These are phyloP conservation scores for Thermophis baileyi DNA, from an alignment of 2,113 vertebrate genomes.

Conservation along the genomic window DNA sequence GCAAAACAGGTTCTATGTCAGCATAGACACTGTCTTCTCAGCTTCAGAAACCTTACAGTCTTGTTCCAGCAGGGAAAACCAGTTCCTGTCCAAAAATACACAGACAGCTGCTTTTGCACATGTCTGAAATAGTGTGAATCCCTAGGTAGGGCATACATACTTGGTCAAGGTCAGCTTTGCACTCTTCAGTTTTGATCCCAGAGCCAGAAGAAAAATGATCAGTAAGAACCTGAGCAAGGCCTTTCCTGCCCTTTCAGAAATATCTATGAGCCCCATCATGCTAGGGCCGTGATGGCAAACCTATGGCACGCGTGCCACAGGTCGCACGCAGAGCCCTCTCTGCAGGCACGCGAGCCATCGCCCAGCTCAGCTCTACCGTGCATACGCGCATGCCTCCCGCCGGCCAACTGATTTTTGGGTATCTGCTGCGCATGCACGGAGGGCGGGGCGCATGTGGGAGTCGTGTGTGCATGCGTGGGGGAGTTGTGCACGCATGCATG, in stretches of 20 bases:
- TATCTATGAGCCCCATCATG: background rate
- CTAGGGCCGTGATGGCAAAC: too few relatives aligned
- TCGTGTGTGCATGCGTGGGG: too few relatives aligned
- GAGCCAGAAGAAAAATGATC: background rate
- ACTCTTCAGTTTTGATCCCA: background rate
- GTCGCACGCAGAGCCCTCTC: too few relatives aligned
- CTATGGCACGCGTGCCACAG: too few relatives aligned
- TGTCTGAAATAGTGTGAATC: background rate
- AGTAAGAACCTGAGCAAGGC: background rate
- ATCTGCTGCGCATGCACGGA: too few relatives aligned
- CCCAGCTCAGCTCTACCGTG: too few relatives aligned
- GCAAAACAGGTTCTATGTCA: background rate
- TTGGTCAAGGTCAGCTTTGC: background rate
- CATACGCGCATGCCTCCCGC: too few relatives aligned
- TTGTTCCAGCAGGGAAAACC: background rate
- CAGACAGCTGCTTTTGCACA: background rate
- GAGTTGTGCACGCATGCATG: too few relatives aligned
- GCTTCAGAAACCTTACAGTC: background rate
- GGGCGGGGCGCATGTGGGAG: too few relatives aligned
- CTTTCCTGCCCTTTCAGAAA: background rate
- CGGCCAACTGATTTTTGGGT: too few relatives aligned
- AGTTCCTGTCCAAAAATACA: background rate
- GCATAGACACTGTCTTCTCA: background rate
- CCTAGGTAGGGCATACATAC: background rate
- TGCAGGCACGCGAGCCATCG: too few relatives aligned